Base-by-base conservation (phyloP, 2,797 vertebrate genomes). In the Pseudochaenichthys georgianus region DNA sequence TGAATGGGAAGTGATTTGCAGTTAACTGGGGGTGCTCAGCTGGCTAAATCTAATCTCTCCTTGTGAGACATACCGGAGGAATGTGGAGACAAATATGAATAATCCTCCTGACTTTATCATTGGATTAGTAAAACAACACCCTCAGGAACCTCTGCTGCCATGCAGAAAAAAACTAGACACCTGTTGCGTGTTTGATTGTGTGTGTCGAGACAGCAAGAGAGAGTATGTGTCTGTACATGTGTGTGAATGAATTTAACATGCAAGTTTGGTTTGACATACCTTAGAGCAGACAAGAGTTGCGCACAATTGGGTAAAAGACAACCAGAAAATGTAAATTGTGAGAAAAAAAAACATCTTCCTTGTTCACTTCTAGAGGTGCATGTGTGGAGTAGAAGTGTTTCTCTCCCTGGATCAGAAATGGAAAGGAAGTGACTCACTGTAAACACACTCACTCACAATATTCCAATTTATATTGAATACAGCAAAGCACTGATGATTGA, bases 1-100 rank as follows among this genome's bases (percentile, higher is more conserved):
- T 78, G 58, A 57, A 82, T 42, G 34, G 52, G 73, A 90, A 75
- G 68, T 88, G 92, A 92, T 93, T 90, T 91, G 85, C 77, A 60
- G 82, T 78, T 77, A 73, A 52, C 75, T 68, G 52, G 71, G 83
- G 78, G 52, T 79, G 61, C 64, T 86, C 46, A 60, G 75, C 79
- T 64, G 81, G 76, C 59, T 78, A 74, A 66, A 55, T 75, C 38
- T 57, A 51, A 61, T 66, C 70, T 77, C 66, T 67, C 62, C 46
- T 68, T 81, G 57, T 78, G 55, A 54, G 69, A 23, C 72, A 62
- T 21, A 38, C 58, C 66, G 41, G 66, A 81, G 74, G 75, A 79
- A 86, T 71, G 46, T 46, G 60, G 54, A 80, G 70, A 77, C 51
- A 43, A 74, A 75, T 76, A 81, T 86, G 85, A 89, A 31, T 83